Percentiles rank a stretch among this genome's conserved stretches.
Evolutionary conservation across 2,797 vertebrate genomes (phyloP).

Genomic region (Schizothorax lantsangensis): DNA sequence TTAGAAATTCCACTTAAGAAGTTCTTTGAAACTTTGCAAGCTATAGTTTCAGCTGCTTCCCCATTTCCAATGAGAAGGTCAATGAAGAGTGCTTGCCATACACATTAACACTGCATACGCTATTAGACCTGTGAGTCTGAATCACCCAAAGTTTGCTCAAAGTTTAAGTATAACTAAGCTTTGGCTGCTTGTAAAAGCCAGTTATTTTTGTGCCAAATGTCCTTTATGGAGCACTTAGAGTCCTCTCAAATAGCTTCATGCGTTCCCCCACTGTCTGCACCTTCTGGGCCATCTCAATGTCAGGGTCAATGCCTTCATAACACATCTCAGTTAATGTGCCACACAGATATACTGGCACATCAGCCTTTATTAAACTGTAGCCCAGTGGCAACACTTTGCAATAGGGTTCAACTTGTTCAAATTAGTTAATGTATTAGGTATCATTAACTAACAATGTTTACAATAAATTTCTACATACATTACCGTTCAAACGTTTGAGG

Average conservation of each 20-base stretch:
- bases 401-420: not conserved
- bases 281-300: conserved; percentile 63
- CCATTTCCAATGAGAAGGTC: conserved; percentile 20
- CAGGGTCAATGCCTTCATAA: conserved; percentile 62
- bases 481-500: not conserved
- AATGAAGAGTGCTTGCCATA: conserved; percentile 36
- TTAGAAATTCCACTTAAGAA: not conserved
- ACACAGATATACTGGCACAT: conserved; percentile 6
- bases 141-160: conserved; percentile 56
- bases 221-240: conserved; percentile 52
- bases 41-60: conserved; percentile 9
- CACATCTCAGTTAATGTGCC: conserved; percentile 27
- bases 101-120: conserved; percentile 9
- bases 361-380: not conserved
- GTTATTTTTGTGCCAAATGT: conserved; percentile 56
- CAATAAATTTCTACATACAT: not conserved
- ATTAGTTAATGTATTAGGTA: not conserved
- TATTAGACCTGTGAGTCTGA: conserved; percentile 17
- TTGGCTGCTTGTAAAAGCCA: conserved; percentile 32
- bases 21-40: not conserved
- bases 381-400: not conserved
- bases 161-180: conserved; percentile 49
- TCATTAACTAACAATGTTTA: not conserved
- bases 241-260: conserved; percentile 61
- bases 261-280: conserved; percentile 63